Evolutionary conservation across 2,113 vertebrate genomes (phyloP), one percentile per base, ranked within the genome.

Genomic region (Nettapus auritus): DNA sequence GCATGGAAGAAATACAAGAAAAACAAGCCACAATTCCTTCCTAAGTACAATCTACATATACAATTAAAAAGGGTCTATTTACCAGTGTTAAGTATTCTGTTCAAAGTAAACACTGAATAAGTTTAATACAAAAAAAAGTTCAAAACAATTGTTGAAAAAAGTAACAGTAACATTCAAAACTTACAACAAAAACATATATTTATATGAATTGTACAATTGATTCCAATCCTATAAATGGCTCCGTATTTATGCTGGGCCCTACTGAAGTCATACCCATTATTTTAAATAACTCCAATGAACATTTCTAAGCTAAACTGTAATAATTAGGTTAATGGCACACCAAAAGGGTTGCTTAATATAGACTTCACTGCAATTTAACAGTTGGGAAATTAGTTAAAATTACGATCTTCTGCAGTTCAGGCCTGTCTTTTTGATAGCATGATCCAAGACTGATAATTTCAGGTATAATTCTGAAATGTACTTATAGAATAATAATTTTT

Each of bases 401-500:
- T 90, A 85, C 78, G 77, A 82, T 70, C 69, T 82, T 80, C 60
- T 69, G 50, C 91, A 93, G 29, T 44, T 92, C 34, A 75, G 67
- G 48, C 82, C 66, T 91, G 92, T 93, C 81, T 83, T 93, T 46
- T 53, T 57, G 67, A 89, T 66, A 82, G 60, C 44, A 18, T 66
- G 50, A 66, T 66, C 77, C 76, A 92, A 86, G 73, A 63, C 67
- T 11, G 42, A 93, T 94, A 96, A 96, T 88, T 88, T 87, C 76
- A 62, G 82, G 53, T 86, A 26, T 75, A 93, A 97, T 95, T 94
- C 92, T 85, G 83, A 89, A 95, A 86, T 40, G 25, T 78, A 94
- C 77, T 95, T 63, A 15, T 31, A 46, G 85, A 94, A 95, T 90
- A 93, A 93, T 92, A 88, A 86, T 96, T 93, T 97, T 95, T 88